Base-by-base conservation (phyloP, 2,888 invertebrate genomes). In the Zygaena filipendulae region DNA sequence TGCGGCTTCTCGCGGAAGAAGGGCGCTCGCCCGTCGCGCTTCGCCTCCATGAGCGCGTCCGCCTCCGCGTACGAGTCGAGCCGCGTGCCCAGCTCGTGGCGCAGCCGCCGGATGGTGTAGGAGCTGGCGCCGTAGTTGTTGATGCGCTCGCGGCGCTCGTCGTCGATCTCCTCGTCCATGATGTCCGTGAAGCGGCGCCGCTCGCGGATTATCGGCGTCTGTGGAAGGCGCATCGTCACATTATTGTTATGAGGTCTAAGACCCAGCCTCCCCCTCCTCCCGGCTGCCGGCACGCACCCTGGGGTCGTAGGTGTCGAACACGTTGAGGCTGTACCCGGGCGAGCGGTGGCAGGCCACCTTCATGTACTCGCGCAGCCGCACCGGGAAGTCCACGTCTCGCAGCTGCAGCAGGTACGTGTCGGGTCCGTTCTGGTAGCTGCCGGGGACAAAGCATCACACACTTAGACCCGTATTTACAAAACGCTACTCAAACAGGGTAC, bases 81-180 rank as follows among this genome's bases (percentile, higher is more conserved):
- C 9, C 93, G 75, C 2, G 89, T 86, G n/a, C 90, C 91, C n/a
- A 95, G 75, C 69, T 95, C 94, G 51, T 91, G 91, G 5, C 90
- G 82, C 38, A 95, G 71, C 20, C 95, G 83, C 32, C 93, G 83
- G 41, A 91, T 84, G 20, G 88, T 86, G 59, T 86, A 86, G 24
- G 75, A 82, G 50, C 88, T 91, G 11, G 83, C 72, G 29, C 88
- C 89, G 54, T 92, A 92, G 52, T 85, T 84, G 64, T 87, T 90
- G 54, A 92, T 92, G 30, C 92, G 82, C 21, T 87, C 87, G 54
- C 87, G 89, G 6, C 90, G 84, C 66, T 95, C 95, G 63, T 95
- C 95, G 48, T 93, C 93, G 36, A 95, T 95, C 72, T 95, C 95
- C 59, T 95, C 95, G 60, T 95, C 95, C 95, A 95, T 95, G 8